Percentiles rank a stretch among this genome's conserved stretches.
These are phyloP conservation scores for Sakesphorus luctuosus DNA, from an alignment of 2,113 vertebrate genomes.

Conservation along the genomic window DNA sequence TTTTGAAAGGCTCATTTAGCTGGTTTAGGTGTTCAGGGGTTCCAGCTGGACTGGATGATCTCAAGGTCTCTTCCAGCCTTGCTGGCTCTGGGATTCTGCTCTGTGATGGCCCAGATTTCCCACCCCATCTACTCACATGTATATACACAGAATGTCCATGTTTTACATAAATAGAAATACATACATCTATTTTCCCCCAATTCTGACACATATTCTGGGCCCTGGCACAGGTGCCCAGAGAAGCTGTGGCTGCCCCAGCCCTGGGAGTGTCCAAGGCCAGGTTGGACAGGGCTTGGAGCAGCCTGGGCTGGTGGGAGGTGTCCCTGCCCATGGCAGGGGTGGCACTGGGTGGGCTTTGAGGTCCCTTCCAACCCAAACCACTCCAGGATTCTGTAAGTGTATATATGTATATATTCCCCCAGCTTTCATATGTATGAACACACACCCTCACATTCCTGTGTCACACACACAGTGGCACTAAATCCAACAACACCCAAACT, in stretches of 20 bases:
- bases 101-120: not conserved
- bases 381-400: not conserved
- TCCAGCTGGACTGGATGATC: not conserved
- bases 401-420: fast-evolving
- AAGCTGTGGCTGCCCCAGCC: not conserved
- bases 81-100: not conserved
- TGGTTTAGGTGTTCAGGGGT: not conserved
- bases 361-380: not conserved
- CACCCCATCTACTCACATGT: too few relatives aligned
- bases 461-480: not conserved
- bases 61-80: not conserved
- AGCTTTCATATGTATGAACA: fast-evolving
- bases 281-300: fast-evolving
- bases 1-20: not conserved
- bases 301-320: fast-evolving
- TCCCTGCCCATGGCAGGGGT: not conserved
- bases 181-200: not conserved
- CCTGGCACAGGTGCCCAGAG: not conserved
- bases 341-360: fast-evolving
- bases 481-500: not conserved
- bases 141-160: not conserved
- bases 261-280: fast-evolving
- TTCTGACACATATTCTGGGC: not conserved
- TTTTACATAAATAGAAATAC: not conserved
- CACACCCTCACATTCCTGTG: not conserved